Percentiles rank a stretch among this genome's conserved stretches.
These are phyloP conservation scores for Diplazon laetatorius DNA, from an alignment of 2,888 invertebrate genomes.

Conservation along the genomic window DNA sequence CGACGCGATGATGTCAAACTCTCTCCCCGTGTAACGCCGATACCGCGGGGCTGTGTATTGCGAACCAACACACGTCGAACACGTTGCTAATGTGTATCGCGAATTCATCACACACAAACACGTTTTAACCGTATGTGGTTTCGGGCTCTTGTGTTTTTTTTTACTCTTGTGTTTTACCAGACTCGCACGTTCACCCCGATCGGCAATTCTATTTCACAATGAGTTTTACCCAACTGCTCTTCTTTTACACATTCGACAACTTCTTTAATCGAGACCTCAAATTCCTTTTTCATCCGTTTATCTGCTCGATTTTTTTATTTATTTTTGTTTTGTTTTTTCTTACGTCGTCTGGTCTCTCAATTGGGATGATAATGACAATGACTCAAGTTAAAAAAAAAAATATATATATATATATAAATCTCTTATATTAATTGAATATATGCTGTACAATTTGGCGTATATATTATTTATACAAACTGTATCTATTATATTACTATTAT, in stretches of 20 bases:
- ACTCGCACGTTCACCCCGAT: neutral
- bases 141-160: too few species aligned
- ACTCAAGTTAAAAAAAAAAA: too few species aligned
- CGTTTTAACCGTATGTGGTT: neutral
- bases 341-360: constrained; percentile 30
- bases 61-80: constrained; percentile 16
- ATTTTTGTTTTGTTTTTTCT: too few species aligned
- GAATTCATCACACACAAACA: neutral
- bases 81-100: constrained; percentile 14
- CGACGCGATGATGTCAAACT: constrained; percentile 44
- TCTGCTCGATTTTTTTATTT: constrained; percentile 39
- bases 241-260: constrained; percentile 3
- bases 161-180: too few species aligned
- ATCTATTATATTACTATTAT: too few species aligned
- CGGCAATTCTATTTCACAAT: too few species aligned
- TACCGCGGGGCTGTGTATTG: constrained; percentile 41
- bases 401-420: too few species aligned
- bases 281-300: constrained; percentile 25
- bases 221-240: too few species aligned
- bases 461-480: too few species aligned
- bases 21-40: constrained; percentile 28
- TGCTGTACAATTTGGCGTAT: too few species aligned
- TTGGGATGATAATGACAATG: constrained; percentile 47
- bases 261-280: constrained; percentile 46
- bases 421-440: too few species aligned